Evolutionary conservation across 2,888 invertebrate species (phyloP).

Genomic region (Emmelina monodactyla): DNA sequence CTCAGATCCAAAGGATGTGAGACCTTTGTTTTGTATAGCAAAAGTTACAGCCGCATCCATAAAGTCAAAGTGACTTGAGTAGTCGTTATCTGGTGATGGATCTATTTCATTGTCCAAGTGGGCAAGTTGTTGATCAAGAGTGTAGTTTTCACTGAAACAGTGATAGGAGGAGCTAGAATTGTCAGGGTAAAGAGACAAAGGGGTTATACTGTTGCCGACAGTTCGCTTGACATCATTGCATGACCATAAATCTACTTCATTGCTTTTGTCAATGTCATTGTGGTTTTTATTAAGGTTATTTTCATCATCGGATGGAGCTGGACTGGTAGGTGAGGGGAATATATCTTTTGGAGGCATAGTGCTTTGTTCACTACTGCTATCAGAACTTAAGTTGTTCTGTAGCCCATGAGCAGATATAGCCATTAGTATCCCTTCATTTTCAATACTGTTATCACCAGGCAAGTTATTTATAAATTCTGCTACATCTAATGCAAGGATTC

Average conservation of each 20-base stretch:
- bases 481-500: slow-evolving; percentile 44
- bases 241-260: slow-evolving; percentile 29
- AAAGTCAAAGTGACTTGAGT: slow-evolving; percentile 59
- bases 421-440: slow-evolving; percentile 77
- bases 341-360: slow-evolving; percentile 7
- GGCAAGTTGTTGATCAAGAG: slow-evolving; percentile 19
- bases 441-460: slow-evolving; percentile 66
- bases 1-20: slow-evolving; percentile 59
- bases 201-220: slow-evolving; percentile 20
- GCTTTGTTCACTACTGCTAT: slow-evolving; percentile 19
- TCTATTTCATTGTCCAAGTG: slow-evolving; percentile 24
- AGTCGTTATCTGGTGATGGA: slow-evolving; percentile 24
- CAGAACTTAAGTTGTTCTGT: slow-evolving; percentile 43
- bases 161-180: slow-evolving; percentile 26
- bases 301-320: slow-evolving; percentile 29
- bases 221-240: slow-evolving; percentile 23
- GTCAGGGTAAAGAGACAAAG: slow-evolving; percentile 27
- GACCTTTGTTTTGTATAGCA: slow-evolving; percentile 77
- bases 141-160: slow-evolving; percentile 25
- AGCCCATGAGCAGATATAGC: slow-evolving; percentile 77
- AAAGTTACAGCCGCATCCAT: slow-evolving; percentile 77
- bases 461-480: slow-evolving; percentile 63
- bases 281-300: slow-evolving; percentile 4
- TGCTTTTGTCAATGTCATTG: slow-evolving; percentile 15
- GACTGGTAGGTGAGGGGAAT: slow-evolving; percentile 25